Evolutionary conservation across 2,888 invertebrate genomes (phyloP).

Genomic region (Anoplius nigerrimus): DNA sequence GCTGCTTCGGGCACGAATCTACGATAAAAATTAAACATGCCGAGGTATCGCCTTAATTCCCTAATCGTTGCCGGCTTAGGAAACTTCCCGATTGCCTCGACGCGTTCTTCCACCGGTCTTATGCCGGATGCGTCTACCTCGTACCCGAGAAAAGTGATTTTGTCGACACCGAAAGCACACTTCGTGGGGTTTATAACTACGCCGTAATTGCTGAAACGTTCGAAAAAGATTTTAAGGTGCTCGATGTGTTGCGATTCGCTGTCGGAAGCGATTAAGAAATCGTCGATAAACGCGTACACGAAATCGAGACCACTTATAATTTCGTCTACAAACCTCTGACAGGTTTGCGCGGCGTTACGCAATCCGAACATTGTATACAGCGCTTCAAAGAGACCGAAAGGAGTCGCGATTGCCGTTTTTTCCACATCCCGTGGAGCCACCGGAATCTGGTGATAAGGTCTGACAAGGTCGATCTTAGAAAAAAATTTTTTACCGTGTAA

Average conservation of each 20-base stretch:
- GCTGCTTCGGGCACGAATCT: constrained; percentile 66
- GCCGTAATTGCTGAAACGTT: constrained; percentile 29
- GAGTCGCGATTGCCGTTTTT: constrained; percentile 33
- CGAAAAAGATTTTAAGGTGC: constrained; percentile 36
- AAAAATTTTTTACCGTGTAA: constrained; percentile 24
- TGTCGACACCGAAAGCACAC: constrained; percentile 54
- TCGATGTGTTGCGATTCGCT: constrained; percentile 36
- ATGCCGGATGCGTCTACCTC: constrained; percentile 53
- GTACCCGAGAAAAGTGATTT: constrained; percentile 60
- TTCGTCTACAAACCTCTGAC: not conserved
- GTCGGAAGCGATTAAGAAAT: too few species aligned
- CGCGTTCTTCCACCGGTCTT: constrained; percentile 60
- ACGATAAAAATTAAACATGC: constrained; percentile 69
- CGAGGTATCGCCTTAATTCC: constrained; percentile 64
- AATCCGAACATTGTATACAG: constrained; percentile 47
- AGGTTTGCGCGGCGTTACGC: constrained; percentile 25
- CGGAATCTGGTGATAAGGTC: constrained; percentile 21
- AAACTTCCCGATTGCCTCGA: constrained; percentile 56
- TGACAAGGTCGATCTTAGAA: constrained; percentile 16
- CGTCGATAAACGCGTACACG: not conserved
- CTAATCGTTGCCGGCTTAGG: constrained; percentile 56
- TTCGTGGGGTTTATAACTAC: constrained; percentile 53
- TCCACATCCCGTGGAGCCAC: not conserved
- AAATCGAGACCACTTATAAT: not conserved
- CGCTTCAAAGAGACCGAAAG: constrained; percentile 9